phyloP scores from a whole-genome alignment of 2,113 vertebrate genomes.

The Acanthisitta chloris region DNA sequence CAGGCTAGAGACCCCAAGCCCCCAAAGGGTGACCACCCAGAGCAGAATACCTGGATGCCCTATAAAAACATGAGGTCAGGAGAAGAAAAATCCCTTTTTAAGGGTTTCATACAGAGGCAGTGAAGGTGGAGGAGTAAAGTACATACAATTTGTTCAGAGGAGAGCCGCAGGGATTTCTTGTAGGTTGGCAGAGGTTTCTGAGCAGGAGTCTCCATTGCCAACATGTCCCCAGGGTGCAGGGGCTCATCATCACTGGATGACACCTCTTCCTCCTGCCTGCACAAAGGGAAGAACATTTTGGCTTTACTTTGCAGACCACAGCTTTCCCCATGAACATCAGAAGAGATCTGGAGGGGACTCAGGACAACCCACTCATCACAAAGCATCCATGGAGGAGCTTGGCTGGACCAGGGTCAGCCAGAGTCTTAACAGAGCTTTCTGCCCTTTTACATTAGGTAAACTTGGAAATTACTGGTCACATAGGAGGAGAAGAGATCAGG shows the following conservation, averaged over 20 bases:
- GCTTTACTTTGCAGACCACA: neutral
- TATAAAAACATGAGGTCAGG: neutral
- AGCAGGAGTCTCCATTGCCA: neutral
- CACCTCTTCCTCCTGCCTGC: slow-evolving; percentile 64
- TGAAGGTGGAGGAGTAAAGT: neutral
- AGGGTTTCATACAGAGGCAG: neutral
- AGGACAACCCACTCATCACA: neutral
- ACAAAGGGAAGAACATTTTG: neutral
- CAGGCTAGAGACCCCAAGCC: neutral
- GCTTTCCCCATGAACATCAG: neutral
- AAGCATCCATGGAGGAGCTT: neutral
- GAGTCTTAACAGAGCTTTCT: neutral
- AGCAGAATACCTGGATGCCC: neutral
- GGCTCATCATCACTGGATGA: slow-evolving; percentile 70
- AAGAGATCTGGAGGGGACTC: too few species aligned
- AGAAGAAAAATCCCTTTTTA: neutral
- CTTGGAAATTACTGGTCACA: neutral
- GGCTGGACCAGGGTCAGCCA: neutral
- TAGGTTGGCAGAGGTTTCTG: slow-evolving; percentile 57
- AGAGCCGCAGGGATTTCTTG: slow-evolving; percentile 90
- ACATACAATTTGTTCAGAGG: slow-evolving; percentile 88
- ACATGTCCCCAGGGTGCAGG: neutral
- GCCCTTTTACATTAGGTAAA: neutral
- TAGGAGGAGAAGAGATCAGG: neutral
- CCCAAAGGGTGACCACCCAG: neutral